phyloP scores from a whole-genome alignment of 2,113 vertebrate species.

The Myodes glareolus region DNA sequence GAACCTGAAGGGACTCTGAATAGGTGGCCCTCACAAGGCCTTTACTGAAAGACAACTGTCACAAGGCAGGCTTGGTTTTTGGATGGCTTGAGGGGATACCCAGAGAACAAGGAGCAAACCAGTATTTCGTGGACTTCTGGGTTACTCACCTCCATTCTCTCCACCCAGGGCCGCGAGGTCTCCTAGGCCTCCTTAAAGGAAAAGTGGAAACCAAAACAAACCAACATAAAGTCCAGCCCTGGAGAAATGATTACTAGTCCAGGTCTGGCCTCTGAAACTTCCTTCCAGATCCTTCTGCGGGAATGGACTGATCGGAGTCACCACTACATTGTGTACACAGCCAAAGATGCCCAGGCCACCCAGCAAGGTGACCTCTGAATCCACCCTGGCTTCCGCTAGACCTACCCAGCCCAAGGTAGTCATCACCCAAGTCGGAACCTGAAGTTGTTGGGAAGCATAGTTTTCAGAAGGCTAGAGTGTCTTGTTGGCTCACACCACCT shows the following conservation, averaged over 20 bases:
- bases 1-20: background rate
- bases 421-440: background rate
- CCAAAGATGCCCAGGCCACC: background rate
- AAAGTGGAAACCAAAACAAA: background rate
- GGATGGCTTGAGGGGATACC: background rate
- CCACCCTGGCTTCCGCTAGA: background rate
- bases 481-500: background rate
- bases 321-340: background rate
- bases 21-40: background rate
- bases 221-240: background rate
- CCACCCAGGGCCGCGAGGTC: background rate
- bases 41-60: conserved; percentile 19
- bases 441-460: background rate
- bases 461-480: background rate
- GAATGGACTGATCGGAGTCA: background rate
- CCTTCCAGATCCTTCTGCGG: background rate
- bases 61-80: background rate
- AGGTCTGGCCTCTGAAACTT: background rate
- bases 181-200: background rate
- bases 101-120: background rate
- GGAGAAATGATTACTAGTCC: background rate
- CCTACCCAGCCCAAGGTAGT: background rate
- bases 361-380: background rate
- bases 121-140: background rate
- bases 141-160: background rate